phyloP scores from a whole-genome alignment of 2,888 invertebrate species.

The Timema podura region DNA sequence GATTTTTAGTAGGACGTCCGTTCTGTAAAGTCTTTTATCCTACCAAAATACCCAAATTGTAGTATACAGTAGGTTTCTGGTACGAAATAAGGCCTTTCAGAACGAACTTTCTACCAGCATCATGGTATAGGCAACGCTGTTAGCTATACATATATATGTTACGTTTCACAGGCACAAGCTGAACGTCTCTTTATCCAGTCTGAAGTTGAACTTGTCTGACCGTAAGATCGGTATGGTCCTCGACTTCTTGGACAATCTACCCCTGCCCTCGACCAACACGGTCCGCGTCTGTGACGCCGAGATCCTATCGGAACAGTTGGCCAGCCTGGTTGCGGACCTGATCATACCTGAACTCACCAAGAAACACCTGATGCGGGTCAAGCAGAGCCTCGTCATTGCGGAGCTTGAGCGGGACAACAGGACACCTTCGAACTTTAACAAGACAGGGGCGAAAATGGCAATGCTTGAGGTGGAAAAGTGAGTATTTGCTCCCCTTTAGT shows the following conservation, averaged over 20 bases:
- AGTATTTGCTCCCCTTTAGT: conserved; percentile 14
- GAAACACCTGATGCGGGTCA: conserved; percentile 27
- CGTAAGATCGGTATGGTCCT: conserved; percentile 61
- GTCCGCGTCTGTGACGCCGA: conserved; percentile 32
- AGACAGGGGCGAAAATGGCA: conserved; percentile 44
- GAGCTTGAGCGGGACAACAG: conserved; percentile 24
- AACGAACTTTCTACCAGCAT: too few species aligned
- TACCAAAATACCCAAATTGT: not conserved
- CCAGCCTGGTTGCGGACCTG: conserved; percentile 28
- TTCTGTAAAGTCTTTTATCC: not conserved
- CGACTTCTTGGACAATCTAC: conserved; percentile 56
- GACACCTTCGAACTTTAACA: conserved; percentile 39
- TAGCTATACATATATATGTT: not conserved
- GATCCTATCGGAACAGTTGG: conserved; percentile 23
- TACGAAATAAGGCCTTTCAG: too few species aligned
- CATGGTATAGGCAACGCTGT: too few species aligned
- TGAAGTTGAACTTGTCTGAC: conserved; percentile 74
- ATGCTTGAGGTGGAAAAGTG: conserved; percentile 46
- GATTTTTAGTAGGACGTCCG: too few species aligned
- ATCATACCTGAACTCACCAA: conserved; percentile 29
- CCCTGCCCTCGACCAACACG: conserved; percentile 43
- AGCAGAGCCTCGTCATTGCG: conserved; percentile 25
- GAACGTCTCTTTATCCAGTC: conserved; percentile 64
- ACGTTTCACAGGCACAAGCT: conserved; percentile 61
- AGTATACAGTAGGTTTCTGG: not conserved